These are phyloP conservation scores for Nothobranchius kuhntae DNA, from an alignment of 2,113 vertebrate genomes.

Conservation along the genomic window DNA sequence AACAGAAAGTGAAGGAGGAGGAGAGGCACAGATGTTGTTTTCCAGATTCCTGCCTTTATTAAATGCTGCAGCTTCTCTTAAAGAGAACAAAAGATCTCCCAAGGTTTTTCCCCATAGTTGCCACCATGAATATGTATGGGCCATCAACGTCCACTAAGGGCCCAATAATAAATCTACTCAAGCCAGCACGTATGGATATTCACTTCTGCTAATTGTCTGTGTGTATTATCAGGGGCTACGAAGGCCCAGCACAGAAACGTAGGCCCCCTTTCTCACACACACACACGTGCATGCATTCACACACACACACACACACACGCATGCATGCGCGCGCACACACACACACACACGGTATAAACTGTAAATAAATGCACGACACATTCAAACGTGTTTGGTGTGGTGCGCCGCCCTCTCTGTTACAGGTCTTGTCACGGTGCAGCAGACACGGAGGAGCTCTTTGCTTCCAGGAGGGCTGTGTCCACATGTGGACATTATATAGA, in stretches of 20 bases:
- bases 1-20: conserved; percentile 12
- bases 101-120: conserved; percentile 45
- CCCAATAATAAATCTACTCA: conserved; percentile 68
- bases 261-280: conserved; percentile 14
- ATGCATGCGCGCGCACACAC: not conserved
- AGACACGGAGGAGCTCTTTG: conserved; percentile 38
- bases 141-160: conserved; percentile 63
- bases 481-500: conserved; percentile 44
- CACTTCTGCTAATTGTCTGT: conserved; percentile 64
- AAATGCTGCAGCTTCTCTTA: conserved; percentile 32
- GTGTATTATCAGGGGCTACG: conserved; percentile 57
- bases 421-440: conserved; percentile 74
- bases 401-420: conserved; percentile 66
- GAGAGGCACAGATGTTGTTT: not conserved
- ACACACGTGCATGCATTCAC: not conserved
- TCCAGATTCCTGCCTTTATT: conserved; percentile 1
- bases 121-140: conserved; percentile 67
- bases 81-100: conserved; percentile 47
- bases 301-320: conserved; percentile 10
- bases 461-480: conserved; percentile 52
- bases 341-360: not conserved
- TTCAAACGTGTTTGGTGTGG: conserved; percentile 1
- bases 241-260: conserved; percentile 40
- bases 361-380: too few species aligned
- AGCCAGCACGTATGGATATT: conserved; percentile 48